Base-by-base conservation (phyloP, 2,888 invertebrate species). In the Petrophora chlorosata region DNA sequence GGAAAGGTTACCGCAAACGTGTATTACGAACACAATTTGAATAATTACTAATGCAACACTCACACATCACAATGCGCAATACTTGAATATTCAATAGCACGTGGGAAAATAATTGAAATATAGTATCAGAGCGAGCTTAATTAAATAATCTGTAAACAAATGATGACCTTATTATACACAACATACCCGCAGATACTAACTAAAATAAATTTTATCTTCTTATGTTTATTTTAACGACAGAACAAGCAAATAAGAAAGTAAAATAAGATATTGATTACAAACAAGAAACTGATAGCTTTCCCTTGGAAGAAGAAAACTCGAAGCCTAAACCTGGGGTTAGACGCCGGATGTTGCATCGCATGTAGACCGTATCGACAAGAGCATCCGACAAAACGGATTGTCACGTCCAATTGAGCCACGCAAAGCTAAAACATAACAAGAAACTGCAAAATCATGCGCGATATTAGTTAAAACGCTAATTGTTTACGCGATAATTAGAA, bases 361-460 rank as follows among this genome's bases (percentile, higher is more conserved):
- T 88, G 69, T 86, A 88, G 88, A 89, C 88, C 88, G 88, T 79
- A 80, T 85, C 85, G 79, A 73, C 78, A 82, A 82, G 79, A 80
- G 76, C 73, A 74, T 73, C 74, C 77, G 80, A 84, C 84, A 85
- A 85, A 88, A 84, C 81, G 80, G 71, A 69, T 73, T 79, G 82
- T 88, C 82, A 87, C 83, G 84, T 83, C 76, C 67, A 85, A 85
- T 81, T 78, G 79, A 78, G 61, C 76, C 77, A 82, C 79, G 81
- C 81, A 78, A 82, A 70, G 64, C 66, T 74, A 64, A 73, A 79
- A 81, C 76, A 66, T 65, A 68, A 69, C 9, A 76, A 68, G 61
- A 76, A 71, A 69, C 54, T 45, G 65, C 55, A 63, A 70, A 71
- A 70, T 66, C 59, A 67, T 66, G 67, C 69, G 70, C 65, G 51